A percentile compares a stretch with the other conserved stretches of the same genome.
These are phyloP conservation scores for Stratiomys singularior DNA, from an alignment of 2,888 invertebrate species.

Conservation along the genomic window DNA sequence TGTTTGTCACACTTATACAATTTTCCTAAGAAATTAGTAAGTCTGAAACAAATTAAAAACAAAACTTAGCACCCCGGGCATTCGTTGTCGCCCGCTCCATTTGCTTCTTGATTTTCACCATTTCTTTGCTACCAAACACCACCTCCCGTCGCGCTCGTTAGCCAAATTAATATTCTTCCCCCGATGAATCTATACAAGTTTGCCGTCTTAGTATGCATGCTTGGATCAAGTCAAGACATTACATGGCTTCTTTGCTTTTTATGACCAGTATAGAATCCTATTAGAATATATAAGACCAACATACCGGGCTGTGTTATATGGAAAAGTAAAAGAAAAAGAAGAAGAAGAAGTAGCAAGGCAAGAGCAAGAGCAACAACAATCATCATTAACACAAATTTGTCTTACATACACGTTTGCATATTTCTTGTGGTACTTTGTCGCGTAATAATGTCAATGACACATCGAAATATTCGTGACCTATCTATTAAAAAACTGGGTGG, in stretches of 20 bases:
- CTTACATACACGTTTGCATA: not conserved
- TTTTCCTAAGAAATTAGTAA: too few relatives aligned
- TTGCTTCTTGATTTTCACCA: not conserved
- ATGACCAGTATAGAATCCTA: constrained; percentile 5
- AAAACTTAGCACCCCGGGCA: not conserved
- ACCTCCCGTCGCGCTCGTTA: too few relatives aligned
- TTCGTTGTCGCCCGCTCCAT: not conserved
- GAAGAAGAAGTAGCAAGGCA: not conserved
- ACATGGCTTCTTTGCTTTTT: constrained; percentile 20
- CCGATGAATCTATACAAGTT: constrained; percentile 17
- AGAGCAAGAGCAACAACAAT: constrained; percentile 5
- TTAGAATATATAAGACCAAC: not conserved
- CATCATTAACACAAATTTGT: constrained; percentile 18
- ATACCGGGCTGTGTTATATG: too few relatives aligned
- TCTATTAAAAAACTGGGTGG: constrained; percentile 37
- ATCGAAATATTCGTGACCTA: constrained; percentile 43
- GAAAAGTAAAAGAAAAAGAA: too few relatives aligned
- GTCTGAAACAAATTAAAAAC: not conserved
- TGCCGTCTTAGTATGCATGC: not conserved
- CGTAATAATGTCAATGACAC: constrained; percentile 40
- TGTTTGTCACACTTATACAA: too few relatives aligned
- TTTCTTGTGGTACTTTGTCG: not conserved
- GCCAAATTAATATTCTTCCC: not conserved
- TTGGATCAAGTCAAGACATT: not conserved
- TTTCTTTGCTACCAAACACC: not conserved